phyloP scores from a whole-genome alignment of 2,888 invertebrate species.

The Chymomyza caudatula region DNA sequence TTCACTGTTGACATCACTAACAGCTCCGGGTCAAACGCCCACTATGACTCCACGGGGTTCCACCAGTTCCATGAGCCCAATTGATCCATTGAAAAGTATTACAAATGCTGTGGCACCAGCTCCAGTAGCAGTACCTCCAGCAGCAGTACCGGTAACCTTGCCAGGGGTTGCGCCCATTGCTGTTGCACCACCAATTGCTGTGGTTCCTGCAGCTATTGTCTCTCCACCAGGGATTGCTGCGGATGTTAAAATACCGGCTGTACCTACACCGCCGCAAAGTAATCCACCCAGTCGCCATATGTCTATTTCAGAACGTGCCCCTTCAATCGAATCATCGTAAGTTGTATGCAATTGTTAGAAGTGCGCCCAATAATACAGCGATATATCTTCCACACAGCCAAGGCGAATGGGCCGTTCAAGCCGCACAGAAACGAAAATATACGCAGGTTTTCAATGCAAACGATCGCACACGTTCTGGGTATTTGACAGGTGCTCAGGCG shows the following conservation, averaged over 20 bases:
- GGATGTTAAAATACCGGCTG: conserved; percentile 55
- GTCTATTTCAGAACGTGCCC: conserved; percentile 80
- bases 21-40: conserved; percentile 75
- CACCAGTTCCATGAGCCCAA: conserved; percentile 73
- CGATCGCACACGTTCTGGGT: conserved; percentile 92
- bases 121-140: conserved; percentile 30
- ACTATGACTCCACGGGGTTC: conserved; percentile 74
- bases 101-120: conserved; percentile 29
- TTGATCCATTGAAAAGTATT: conserved; percentile 72
- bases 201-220: conserved; percentile 71
- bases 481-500: conserved; percentile 93
- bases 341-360: conserved; percentile 39
- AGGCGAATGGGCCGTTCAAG: conserved; percentile 92
- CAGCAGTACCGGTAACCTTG: conserved; percentile 33
- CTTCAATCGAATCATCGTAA: conserved; percentile 81
- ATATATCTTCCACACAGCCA: conserved; percentile 67
- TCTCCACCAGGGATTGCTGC: conserved; percentile 76
- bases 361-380: neutral
- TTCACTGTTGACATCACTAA: conserved; percentile 83
- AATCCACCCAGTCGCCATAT: conserved; percentile 78
- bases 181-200: conserved; percentile 36
- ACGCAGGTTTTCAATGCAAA: conserved; percentile 96
- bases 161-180: conserved; percentile 36
- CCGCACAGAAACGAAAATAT: conserved; percentile 90
- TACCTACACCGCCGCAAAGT: conserved; percentile 76